A percentile compares a stretch with the other conserved stretches of the same genome.
These are phyloP conservation scores for Dasysyrphus albostriatus DNA, from an alignment of 2,888 invertebrate species.

Conservation along the genomic window DNA sequence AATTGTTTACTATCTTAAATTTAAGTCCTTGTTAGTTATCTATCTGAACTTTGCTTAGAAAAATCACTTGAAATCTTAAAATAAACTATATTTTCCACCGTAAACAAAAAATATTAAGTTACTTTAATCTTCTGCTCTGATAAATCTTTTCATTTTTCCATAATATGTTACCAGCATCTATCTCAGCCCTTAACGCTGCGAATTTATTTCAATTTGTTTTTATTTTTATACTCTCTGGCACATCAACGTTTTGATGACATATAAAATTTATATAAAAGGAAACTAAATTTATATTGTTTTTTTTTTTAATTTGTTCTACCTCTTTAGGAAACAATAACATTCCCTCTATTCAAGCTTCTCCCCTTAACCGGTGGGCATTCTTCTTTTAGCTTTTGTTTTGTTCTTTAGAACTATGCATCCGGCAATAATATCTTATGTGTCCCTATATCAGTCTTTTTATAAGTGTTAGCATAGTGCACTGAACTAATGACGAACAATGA, in stretches of 20 bases:
- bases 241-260: slow-evolving; percentile 34
- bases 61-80: neutral
- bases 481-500: slow-evolving; percentile 66
- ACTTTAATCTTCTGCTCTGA: slow-evolving; percentile 25
- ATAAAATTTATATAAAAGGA: slow-evolving; percentile 5
- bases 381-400: slow-evolving; percentile 3
- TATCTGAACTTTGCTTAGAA: neutral
- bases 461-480: slow-evolving; percentile 70
- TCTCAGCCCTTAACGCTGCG: neutral
- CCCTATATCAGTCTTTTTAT: neutral
- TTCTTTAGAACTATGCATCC: slow-evolving; percentile 63
- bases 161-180: neutral
- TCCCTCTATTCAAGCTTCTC: neutral
- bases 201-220: neutral
- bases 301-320: neutral
- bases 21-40: no score
- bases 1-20: no score
- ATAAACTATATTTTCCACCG: neutral
- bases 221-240: neutral
- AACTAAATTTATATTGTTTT: neutral
- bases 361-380: slow-evolving; percentile 11
- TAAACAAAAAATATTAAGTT: neutral
- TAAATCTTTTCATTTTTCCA: slow-evolving; percentile 4
- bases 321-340: slow-evolving; percentile 29
- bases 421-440: slow-evolving; percentile 55